Percentiles rank a stretch among this genome's conserved stretches.
phyloP scores from a whole-genome alignment of 2,888 invertebrate genomes.

The Darwinula stevensoni region DNA sequence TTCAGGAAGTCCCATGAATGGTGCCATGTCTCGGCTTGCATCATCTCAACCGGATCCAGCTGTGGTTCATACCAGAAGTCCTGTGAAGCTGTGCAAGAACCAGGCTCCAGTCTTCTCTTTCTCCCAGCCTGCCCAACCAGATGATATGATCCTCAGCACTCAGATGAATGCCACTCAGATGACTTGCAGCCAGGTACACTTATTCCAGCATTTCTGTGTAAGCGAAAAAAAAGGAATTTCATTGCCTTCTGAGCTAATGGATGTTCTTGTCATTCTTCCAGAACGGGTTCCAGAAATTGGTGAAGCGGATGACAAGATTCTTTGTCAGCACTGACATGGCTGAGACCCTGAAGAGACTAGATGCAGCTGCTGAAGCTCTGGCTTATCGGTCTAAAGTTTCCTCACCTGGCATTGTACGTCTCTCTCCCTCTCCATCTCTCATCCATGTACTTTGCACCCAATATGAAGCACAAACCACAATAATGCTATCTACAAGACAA shows the following conservation, averaged over 20 bases:
- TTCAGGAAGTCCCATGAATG: too few species aligned
- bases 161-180: conserved; percentile 29
- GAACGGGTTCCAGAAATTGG: conserved; percentile 50
- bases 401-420: conserved; percentile 6
- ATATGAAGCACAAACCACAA: background rate
- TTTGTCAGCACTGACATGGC: conserved; percentile 40
- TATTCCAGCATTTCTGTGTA: too few species aligned
- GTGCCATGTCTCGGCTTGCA: too few species aligned
- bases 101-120: conserved; percentile 41
- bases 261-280: conserved; percentile 15
- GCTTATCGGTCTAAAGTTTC: conserved; percentile 3
- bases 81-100: too few species aligned
- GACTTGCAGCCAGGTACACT: conserved; percentile 5
- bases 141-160: conserved; percentile 42
- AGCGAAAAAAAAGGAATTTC: too few species aligned
- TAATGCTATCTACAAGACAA: too few species aligned
- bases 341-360: conserved; percentile 31
- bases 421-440: conserved; percentile 6
- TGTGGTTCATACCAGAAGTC: too few species aligned
- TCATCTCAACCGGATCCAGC: too few species aligned
- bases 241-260: conserved; percentile 9
- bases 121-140: conserved; percentile 59
- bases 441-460: background rate
- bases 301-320: conserved; percentile 75
- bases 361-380: conserved; percentile 12